Percentiles rank a stretch among this genome's conserved stretches.
Evolutionary conservation across 2,888 invertebrate species (phyloP).

Genomic region (Leptopilina syphax): DNA sequence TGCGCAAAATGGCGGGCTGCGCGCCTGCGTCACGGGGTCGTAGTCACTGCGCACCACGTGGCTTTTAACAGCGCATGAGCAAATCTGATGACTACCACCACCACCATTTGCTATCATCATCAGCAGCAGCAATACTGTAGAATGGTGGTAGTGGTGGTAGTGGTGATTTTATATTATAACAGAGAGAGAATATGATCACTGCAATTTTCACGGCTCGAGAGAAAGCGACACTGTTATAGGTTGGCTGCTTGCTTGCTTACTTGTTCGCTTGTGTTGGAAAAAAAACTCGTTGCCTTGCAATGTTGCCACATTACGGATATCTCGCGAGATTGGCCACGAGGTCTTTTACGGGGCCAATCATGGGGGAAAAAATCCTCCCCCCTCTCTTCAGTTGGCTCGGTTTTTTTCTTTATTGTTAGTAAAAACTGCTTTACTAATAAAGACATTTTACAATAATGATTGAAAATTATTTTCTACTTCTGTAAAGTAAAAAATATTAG

Average conservation of each 20-base stretch:
- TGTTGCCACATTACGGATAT: conserved; percentile 4
- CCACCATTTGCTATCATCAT: no score
- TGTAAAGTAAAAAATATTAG: no score
- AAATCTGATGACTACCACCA: neutral
- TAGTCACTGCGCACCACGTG: conserved; percentile 27
- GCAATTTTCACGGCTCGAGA: conserved; percentile 19
- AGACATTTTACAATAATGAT: no score
- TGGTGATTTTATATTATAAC: no score
- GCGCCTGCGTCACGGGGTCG: neutral
- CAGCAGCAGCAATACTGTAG: no score
- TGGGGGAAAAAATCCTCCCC: neutral
- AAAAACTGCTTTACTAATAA: neutral
- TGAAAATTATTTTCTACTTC: neutral
- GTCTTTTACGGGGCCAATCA: neutral
- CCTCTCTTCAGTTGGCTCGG: no score
- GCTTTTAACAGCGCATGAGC: conserved; percentile 17
- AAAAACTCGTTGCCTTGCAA: conserved; percentile 18
- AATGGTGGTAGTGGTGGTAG: no score
- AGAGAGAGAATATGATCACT: neutral
- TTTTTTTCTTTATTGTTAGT: neutral
- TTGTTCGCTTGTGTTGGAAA: neutral
- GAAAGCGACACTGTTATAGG: conserved; percentile 14
- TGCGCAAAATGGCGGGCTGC: conserved; percentile 29
- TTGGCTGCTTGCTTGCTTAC: no score
- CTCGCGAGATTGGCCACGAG: neutral